Base-by-base conservation (phyloP, 2,888 invertebrate genomes). In the Cataglyphis albicans region DNA sequence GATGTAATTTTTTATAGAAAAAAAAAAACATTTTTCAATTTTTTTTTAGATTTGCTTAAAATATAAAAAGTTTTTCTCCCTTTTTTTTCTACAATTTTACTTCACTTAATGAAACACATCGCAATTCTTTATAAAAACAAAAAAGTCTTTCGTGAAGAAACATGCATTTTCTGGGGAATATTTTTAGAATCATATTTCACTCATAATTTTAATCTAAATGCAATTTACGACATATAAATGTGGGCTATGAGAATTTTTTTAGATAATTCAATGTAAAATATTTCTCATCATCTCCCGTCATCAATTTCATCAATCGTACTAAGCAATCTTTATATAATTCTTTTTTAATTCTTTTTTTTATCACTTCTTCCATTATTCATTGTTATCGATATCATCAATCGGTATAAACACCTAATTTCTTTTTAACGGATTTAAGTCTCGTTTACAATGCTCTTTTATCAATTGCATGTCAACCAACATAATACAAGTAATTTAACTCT, bases 121-220 rank as follows among this genome's bases (percentile, higher is more conserved):
- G n/a, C 12, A 41, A 32, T 61, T 15, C 15, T 74, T 74, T 32
- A 29, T 9, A 5, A 29, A 10, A 7, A 67, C 3, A 32, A 5
- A 9, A 35, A 21, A 15, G 21, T 61, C 7, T 12, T 74, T 74
- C 32, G 12, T 15, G 9, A n/a, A 6, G 7, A 67, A 9, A 35
- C 32, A 74, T 29, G 38, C 61, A 18, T n/a, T 15, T 18, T n/a
- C 6, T 38, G 48, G 10, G 25, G 7, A 57, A 38, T 55, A 21
- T 18, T 25, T 25, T 38, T 25, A 0, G 6, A 48, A 18, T 48
- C 18, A 48, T 48, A 18, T 48, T 18, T 25, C 7, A 12, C 35
- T 72, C 35, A 48, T 15, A 15, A 73, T 61, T 73, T 61, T 73
- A 73, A 73, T 59, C 25, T 61, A 41, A 73, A 61, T 12, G 63